Evolutionary conservation across 1,140 invertebrate genomes (phyloP).

Genomic region (Nasonia vitripennis): DNA sequence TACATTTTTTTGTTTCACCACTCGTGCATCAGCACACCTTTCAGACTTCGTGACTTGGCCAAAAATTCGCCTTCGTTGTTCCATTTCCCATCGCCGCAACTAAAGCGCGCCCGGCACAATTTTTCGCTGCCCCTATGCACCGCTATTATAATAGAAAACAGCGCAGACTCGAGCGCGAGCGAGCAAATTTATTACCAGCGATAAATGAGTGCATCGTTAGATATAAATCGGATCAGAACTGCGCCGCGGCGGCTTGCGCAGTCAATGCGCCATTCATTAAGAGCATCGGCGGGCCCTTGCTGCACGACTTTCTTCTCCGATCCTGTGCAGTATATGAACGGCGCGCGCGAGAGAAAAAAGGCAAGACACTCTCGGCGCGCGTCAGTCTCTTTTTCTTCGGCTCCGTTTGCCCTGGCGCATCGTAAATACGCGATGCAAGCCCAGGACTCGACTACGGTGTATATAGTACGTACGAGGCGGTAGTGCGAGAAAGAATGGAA

Average conservation of each 20-base stretch:
- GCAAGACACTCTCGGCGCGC: not conserved
- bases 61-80: too few species aligned
- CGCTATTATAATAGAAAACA: not conserved
- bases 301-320: constrained; percentile 14
- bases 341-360: not conserved
- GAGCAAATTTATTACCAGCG: not conserved
- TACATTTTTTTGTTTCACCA: too few species aligned
- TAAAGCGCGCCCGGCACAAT: too few species aligned
- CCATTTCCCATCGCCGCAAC: too few species aligned
- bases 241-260: not conserved
- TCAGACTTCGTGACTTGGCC: too few species aligned
- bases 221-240: constrained; percentile 14
- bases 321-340: not conserved
- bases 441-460: not conserved
- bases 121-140: not conserved
- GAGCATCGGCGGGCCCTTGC: not conserved
- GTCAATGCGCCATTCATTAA: constrained; percentile 21
- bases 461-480: not conserved
- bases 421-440: constrained; percentile 15
- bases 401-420: not conserved
- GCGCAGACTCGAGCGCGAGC: too few species aligned
- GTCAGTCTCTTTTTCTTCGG: not conserved
- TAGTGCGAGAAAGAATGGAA: not conserved
- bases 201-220: constrained; percentile 17
- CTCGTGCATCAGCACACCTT: too few species aligned